Evolutionary conservation across 2,888 invertebrate species (phyloP).

Genomic region (Megalurothrips usitatus): DNA sequence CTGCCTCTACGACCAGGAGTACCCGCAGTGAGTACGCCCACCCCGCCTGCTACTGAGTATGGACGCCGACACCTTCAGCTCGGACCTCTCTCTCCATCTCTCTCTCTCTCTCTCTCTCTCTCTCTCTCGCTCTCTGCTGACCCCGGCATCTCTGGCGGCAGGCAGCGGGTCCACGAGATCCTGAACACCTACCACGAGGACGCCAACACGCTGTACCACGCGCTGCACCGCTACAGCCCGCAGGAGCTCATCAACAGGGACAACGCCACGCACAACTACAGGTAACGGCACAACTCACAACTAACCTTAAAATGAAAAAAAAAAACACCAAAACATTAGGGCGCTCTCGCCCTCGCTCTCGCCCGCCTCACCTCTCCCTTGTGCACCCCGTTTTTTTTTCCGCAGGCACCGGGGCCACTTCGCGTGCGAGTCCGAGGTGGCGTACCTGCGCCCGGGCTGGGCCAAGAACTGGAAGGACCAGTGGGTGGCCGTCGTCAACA

Average conservation of each 20-base stretch:
- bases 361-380: neutral
- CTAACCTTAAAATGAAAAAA: too few species aligned
- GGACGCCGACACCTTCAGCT: too few species aligned
- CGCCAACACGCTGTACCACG: constrained; percentile 41
- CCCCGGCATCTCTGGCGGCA: constrained; percentile 33
- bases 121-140: neutral
- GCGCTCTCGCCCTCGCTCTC: neutral
- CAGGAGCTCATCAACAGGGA: constrained; percentile 42
- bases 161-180: constrained; percentile 42
- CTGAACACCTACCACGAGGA: constrained; percentile 40
- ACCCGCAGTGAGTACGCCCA: constrained; percentile 39
- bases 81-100: too few species aligned
- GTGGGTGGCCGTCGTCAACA: constrained; percentile 43
- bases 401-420: constrained; percentile 42
- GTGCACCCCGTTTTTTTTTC: constrained; percentile 9
- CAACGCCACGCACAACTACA: constrained; percentile 41
- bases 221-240: constrained; percentile 41
- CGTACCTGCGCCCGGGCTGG: constrained; percentile 43
- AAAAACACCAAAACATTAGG: too few species aligned
- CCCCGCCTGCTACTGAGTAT: too few species aligned
- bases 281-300: constrained; percentile 37
- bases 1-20: constrained; percentile 41
- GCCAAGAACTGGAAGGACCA: constrained; percentile 43
- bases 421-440: constrained; percentile 43
- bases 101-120: too few species aligned